Evolutionary conservation across 2,888 invertebrate species (phyloP).

Genomic region (Craniophora ligustri): DNA sequence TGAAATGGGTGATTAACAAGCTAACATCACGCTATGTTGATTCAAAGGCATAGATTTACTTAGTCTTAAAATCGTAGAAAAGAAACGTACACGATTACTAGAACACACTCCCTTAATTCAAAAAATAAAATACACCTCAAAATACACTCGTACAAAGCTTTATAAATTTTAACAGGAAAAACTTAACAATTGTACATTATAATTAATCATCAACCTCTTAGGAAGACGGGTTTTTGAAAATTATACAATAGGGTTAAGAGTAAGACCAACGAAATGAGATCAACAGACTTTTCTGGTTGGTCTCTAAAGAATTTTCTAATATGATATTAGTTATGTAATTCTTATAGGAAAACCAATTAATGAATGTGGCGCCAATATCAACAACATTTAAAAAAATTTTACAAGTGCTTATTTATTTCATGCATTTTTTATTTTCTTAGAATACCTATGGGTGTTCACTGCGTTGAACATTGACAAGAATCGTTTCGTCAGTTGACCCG

Average conservation of each 20-base stretch:
- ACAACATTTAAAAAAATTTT: no score
- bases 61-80: background rate
- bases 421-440: no score
- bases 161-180: conserved; percentile 54
- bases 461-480: no score
- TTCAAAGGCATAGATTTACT: background rate
- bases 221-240: conserved; percentile 73
- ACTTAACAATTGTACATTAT: conserved; percentile 74
- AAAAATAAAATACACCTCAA: conserved; percentile 15
- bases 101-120: conserved; percentile 1
- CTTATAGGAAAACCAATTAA: no score
- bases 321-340: no score
- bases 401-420: no score
- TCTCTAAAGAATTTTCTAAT: background rate
- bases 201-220: conserved; percentile 70
- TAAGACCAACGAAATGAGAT: background rate
- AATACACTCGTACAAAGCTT: conserved; percentile 40
- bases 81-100: no score
- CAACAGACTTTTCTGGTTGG: background rate
- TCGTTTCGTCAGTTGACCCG: no score
- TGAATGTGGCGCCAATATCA: no score
- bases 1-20: background rate
- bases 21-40: background rate
- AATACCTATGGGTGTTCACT: no score
- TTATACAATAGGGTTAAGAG: conserved; percentile 27